These are phyloP conservation scores for Uropetala carovei DNA, from an alignment of 2,888 invertebrate genomes.

Conservation along the genomic window DNA sequence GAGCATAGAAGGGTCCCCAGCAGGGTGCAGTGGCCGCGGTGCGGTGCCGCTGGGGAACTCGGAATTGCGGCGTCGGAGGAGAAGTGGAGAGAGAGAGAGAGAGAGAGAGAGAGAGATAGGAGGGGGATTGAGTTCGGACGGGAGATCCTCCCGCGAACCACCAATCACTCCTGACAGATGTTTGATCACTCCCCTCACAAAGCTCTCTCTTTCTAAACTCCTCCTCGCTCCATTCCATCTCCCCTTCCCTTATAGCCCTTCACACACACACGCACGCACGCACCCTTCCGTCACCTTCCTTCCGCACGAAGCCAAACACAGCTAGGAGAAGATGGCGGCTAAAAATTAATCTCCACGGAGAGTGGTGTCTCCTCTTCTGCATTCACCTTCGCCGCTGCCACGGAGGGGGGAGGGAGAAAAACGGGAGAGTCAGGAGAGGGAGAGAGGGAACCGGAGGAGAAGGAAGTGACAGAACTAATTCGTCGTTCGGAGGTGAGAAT, in stretches of 20 bases:
- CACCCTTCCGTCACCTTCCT: neutral
- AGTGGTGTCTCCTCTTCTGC: no score
- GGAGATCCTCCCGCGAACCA: no score
- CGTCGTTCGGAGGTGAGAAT: conserved; percentile 51
- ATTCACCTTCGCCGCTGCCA: no score
- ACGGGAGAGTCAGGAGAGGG: neutral
- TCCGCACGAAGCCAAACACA: neutral
- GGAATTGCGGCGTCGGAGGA: no score
- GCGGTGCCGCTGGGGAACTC: no score
- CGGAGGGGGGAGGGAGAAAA: neutral
- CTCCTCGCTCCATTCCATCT: neutral
- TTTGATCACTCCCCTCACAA: no score
- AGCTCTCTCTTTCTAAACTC: neutral
- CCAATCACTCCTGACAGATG: no score
- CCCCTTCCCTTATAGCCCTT: neutral
- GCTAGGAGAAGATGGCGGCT: neutral
- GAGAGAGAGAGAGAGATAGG: no score
- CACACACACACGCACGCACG: neutral
- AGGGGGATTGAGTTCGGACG: no score
- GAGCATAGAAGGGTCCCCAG: no score
- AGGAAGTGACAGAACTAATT: conserved; percentile 53
- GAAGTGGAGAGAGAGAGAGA: no score
- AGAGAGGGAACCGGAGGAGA: neutral
- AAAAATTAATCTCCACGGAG: neutral
- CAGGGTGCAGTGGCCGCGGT: no score